phyloP scores from a whole-genome alignment of 2,888 invertebrate genomes.

The Syrphus vitripennis region DNA sequence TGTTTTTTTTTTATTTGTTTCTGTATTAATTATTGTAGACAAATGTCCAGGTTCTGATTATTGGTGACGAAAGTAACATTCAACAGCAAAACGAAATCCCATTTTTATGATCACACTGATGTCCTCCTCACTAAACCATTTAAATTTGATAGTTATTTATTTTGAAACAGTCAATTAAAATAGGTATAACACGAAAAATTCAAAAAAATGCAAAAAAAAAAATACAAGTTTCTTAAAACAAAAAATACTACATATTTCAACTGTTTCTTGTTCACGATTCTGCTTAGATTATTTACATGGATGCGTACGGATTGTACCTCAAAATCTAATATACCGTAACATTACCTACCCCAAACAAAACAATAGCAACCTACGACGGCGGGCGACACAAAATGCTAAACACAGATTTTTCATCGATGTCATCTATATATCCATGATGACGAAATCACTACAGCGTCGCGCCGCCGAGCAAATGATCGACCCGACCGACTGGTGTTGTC shows the following conservation, averaged over 20 bases:
- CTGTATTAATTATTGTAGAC: no score
- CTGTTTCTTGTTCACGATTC: not conserved
- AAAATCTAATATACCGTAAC: slow-evolving; percentile 10
- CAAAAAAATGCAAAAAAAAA: no score
- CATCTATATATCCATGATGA: slow-evolving; percentile 51
- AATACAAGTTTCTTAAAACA: not conserved
- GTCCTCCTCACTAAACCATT: no score
- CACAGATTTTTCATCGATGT: slow-evolving; percentile 40
- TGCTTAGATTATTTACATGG: not conserved
- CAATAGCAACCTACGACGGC: slow-evolving; percentile 21
- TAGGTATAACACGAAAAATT: not conserved
- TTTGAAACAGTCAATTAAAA: not conserved
- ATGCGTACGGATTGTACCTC: not conserved
- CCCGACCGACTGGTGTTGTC: not conserved
- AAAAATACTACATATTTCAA: not conserved
- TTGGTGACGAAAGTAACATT: no score
- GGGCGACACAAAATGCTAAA: slow-evolving; percentile 14
- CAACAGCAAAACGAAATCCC: no score
- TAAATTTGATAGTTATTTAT: not conserved
- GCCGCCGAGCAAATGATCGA: not conserved
- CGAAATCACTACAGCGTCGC: slow-evolving; percentile 21
- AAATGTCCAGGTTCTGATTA: no score
- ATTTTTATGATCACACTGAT: no score
- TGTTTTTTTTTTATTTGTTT: no score
- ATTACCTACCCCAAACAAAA: slow-evolving; percentile 60